A percentile compares a stretch with the other conserved stretches of the same genome.
These are phyloP conservation scores for Labrus mixtus DNA, from an alignment of 2,113 vertebrate genomes.

Conservation along the genomic window DNA sequence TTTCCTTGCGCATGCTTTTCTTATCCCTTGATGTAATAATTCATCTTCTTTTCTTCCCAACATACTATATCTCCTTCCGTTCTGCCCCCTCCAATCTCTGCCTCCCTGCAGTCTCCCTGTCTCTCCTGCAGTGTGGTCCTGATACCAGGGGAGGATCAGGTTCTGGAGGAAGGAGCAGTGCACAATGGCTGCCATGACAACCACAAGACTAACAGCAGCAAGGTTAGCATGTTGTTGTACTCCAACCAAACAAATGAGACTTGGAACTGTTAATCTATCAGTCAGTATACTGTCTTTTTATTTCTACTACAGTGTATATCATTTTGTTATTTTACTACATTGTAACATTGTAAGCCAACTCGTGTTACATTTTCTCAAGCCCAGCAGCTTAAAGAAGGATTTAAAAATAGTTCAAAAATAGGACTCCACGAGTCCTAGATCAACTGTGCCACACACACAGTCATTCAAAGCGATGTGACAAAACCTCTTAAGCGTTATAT, in stretches of 20 bases:
- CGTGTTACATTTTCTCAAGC: constrained; percentile 9
- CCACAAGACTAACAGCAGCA: constrained; percentile 83
- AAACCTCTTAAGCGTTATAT: constrained; percentile 21
- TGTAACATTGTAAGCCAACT: background rate
- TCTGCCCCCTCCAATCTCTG: background rate
- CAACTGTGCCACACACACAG: constrained; percentile 27
- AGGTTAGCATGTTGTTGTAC: constrained; percentile 73
- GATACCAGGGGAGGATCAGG: constrained; percentile 81
- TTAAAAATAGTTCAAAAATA: constrained; percentile 52
- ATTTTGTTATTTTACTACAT: background rate
- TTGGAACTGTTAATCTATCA: background rate
- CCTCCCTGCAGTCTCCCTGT: constrained; percentile 84
- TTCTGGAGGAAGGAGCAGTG: constrained; percentile 83
- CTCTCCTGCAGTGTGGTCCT: constrained; percentile 86
- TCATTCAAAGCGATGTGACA: constrained; percentile 19
- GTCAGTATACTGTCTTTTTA: too few relatives aligned
- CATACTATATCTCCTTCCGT: background rate
- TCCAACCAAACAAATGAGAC: background rate
- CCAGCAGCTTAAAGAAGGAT: constrained; percentile 12
- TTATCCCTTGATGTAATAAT: constrained; percentile 22
- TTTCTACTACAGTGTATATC: background rate
- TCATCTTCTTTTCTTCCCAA: constrained; percentile 16
- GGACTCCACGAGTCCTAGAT: constrained; percentile 45
- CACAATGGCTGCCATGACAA: constrained; percentile 91
- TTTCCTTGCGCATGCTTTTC: background rate